These are phyloP conservation scores for Piezodorus guildinii DNA, from an alignment of 1,140 invertebrate genomes.

Conservation along the genomic window DNA sequence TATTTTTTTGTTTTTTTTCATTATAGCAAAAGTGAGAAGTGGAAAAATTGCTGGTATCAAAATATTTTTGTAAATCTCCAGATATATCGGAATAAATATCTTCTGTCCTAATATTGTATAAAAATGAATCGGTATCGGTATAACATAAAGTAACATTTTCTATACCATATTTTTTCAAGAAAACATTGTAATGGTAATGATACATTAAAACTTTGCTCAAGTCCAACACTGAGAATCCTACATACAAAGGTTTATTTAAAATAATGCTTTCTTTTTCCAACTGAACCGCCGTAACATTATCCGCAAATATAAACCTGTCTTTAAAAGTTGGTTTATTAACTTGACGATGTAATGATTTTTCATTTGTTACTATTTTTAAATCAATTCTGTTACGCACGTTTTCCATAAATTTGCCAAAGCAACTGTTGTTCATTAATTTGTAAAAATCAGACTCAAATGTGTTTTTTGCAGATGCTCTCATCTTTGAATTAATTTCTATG, in stretches of 20 bases:
- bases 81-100: conserved; percentile 24
- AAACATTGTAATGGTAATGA: conserved; percentile 23
- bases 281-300: not conserved
- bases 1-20: no score
- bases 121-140: conserved; percentile 35
- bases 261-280: not conserved
- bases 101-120: conserved; percentile 31
- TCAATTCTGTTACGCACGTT: conserved; percentile 30
- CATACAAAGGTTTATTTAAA: conserved; percentile 21
- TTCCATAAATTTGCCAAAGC: conserved; percentile 34
- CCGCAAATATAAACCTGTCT: not conserved
- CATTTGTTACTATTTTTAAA: no score
- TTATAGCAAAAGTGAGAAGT: not conserved
- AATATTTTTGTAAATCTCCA: not conserved
- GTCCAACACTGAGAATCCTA: conserved; percentile 24
- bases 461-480: conserved; percentile 29
- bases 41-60: conserved; percentile 28
- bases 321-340: not conserved
- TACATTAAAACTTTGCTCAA: conserved; percentile 25
- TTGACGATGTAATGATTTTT: no score
- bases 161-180: conserved; percentile 14
- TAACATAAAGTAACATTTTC: conserved; percentile 29
- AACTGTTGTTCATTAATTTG: conserved; percentile 34
- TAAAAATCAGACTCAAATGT: conserved; percentile 33
- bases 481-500: conserved; percentile 31